Conservation (phyloP, 2,113 vertebrate genomes). For the Lepisosteus oculatus region DNA sequence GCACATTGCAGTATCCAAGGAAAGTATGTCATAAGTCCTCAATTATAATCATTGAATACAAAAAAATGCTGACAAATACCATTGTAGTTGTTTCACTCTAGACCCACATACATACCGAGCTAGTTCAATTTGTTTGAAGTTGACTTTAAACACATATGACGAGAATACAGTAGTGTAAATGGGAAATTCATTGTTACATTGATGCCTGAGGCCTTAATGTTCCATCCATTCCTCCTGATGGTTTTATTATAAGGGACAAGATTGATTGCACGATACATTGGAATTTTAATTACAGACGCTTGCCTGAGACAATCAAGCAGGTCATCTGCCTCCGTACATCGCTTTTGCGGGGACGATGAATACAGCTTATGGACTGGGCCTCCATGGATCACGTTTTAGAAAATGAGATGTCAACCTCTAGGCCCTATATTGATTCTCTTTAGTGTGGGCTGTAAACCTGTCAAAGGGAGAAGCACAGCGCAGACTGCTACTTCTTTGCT, state of each 20-base stretch:
- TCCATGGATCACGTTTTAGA: conserved; percentile 77
- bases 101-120: no score
- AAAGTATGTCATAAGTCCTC: no score
- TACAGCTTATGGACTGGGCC: conserved; percentile 64
- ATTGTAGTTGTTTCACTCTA: no score
- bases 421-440: conserved; percentile 73
- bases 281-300: conserved; percentile 68
- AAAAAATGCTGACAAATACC: no score
- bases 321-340: conserved; percentile 32
- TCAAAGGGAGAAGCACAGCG: conserved; percentile 27
- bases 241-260: conserved; percentile 64
- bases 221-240: conserved; percentile 61
- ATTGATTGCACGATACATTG: conserved; percentile 62
- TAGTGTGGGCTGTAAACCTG: conserved; percentile 72
- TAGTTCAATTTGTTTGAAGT: no score
- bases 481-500: no score
- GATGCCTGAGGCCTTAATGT: conserved; percentile 63
- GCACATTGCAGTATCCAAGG: no score
- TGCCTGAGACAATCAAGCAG: no score
- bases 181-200: conserved; percentile 44
- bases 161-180: conserved; percentile 49
- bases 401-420: conserved; percentile 78
- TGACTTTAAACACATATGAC: no score
- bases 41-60: no score
- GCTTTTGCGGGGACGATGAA: conserved; percentile 66